Evolutionary conservation across 2,888 invertebrate genomes (phyloP).

Genomic region (Synanthedon tipuliformis): DNA sequence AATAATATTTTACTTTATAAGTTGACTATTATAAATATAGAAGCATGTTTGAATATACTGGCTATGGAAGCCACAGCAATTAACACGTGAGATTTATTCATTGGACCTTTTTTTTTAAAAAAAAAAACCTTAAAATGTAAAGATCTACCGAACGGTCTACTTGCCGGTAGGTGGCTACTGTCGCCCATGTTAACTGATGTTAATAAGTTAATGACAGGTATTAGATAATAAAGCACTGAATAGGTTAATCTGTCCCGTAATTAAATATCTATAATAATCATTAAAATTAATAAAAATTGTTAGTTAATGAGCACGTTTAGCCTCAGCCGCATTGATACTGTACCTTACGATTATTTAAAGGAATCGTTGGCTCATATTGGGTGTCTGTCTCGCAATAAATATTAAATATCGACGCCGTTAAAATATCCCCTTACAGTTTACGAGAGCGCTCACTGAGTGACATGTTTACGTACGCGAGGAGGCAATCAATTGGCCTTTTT

Average conservation of each 20-base stretch:
- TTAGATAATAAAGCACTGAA: too few species aligned
- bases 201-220: too few species aligned
- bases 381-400: constrained; percentile 66
- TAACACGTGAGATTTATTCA: too few species aligned
- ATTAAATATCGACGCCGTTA: constrained; percentile 68
- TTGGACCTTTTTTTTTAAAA: too few species aligned
- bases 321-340: constrained; percentile 1
- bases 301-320: constrained; percentile 29
- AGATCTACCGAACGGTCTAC: too few species aligned
- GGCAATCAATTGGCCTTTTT: constrained; percentile 58
- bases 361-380: constrained; percentile 62
- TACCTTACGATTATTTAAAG: constrained; percentile 48
- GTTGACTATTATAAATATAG: too few species aligned
- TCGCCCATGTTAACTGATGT: too few species aligned
- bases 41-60: too few species aligned
- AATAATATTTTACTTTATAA: too few species aligned
- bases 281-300: constrained; percentile 7
- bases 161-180: too few species aligned
- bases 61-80: too few species aligned
- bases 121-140: too few species aligned
- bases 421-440: constrained; percentile 69
- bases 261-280: constrained; percentile 6
- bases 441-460: constrained; percentile 48
- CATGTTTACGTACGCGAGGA: constrained; percentile 61
- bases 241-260: constrained; percentile 8